Conservation (phyloP, 1,140 invertebrate genomes). For the Listronotus bonariensis region DNA sequence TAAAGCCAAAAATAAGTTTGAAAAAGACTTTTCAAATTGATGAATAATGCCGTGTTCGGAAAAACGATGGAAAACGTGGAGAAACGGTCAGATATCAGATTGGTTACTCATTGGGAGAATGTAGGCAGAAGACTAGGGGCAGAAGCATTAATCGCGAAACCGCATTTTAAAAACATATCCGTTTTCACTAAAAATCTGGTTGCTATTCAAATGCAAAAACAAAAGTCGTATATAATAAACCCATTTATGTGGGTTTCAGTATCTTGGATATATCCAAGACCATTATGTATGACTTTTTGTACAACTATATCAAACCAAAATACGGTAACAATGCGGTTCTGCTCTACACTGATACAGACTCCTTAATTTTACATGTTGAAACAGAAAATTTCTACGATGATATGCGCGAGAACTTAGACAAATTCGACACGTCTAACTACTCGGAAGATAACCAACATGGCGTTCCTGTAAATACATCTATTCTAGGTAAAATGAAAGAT, state of each 20-base stretch:
- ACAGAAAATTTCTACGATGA: constrained; percentile 37
- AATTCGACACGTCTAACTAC: constrained; percentile 48
- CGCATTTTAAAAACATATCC: constrained; percentile 39
- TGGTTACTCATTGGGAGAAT: constrained; percentile 44
- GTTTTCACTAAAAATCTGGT: constrained; percentile 52
- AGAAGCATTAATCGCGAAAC: constrained; percentile 47
- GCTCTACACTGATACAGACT: constrained; percentile 47
- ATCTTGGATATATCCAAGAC: constrained; percentile 52
- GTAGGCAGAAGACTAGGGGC: constrained; percentile 29
- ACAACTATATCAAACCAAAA: constrained; percentile 36
- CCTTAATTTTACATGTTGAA: constrained; percentile 38
- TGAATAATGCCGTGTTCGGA: constrained; percentile 57
- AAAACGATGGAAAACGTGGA: constrained; percentile 58
- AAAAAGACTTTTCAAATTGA: constrained; percentile 57
- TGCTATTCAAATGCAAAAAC: constrained; percentile 51
- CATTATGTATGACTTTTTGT: constrained; percentile 42
- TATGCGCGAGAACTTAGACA: constrained; percentile 32
- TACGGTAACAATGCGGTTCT: constrained; percentile 31
- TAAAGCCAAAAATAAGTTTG: constrained; percentile 52
- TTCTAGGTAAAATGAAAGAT: constrained; percentile 20
- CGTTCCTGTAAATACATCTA: constrained; percentile 30
- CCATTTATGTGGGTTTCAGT: constrained; percentile 55
- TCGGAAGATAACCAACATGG: constrained; percentile 29
- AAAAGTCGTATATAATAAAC: constrained; percentile 53
- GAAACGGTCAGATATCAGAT: constrained; percentile 50